These are phyloP conservation scores for Trachymyrmex cornetzi DNA, from an alignment of 1,140 invertebrate species.

Conservation along the genomic window DNA sequence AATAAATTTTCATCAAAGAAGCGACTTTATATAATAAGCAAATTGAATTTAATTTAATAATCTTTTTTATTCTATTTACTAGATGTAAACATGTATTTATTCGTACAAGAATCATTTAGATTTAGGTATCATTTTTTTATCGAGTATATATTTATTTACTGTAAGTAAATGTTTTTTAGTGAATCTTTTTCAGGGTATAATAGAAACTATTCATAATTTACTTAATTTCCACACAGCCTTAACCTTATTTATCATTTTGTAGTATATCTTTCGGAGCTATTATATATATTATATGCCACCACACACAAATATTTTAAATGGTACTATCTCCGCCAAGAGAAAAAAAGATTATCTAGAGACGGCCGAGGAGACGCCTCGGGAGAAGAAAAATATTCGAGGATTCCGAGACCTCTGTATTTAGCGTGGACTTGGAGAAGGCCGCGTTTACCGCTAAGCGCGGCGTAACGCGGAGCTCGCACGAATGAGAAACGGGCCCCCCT, in stretches of 20 bases:
- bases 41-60: too few relatives aligned
- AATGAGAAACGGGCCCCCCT: slow-evolving; percentile 16
- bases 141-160: too few relatives aligned
- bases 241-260: background rate
- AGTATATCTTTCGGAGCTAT: background rate
- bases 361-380: background rate
- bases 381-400: background rate
- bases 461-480: slow-evolving; percentile 14
- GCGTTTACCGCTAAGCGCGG: slow-evolving; percentile 49
- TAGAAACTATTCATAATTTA: background rate
- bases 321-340: background rate
- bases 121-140: too few relatives aligned
- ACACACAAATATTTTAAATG: too few relatives aligned
- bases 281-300: background rate
- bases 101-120: too few relatives aligned
- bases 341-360: background rate
- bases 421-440: slow-evolving; percentile 21
- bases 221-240: background rate
- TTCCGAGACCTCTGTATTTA: slow-evolving; percentile 20
- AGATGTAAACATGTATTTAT: too few relatives aligned
- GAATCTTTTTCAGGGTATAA: too few relatives aligned
- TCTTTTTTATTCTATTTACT: too few relatives aligned
- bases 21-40: too few relatives aligned
- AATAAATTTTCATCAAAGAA: too few relatives aligned
- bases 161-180: too few relatives aligned